These are phyloP conservation scores for Calliopum simillimum DNA, from an alignment of 2,888 invertebrate genomes.

Conservation along the genomic window DNA sequence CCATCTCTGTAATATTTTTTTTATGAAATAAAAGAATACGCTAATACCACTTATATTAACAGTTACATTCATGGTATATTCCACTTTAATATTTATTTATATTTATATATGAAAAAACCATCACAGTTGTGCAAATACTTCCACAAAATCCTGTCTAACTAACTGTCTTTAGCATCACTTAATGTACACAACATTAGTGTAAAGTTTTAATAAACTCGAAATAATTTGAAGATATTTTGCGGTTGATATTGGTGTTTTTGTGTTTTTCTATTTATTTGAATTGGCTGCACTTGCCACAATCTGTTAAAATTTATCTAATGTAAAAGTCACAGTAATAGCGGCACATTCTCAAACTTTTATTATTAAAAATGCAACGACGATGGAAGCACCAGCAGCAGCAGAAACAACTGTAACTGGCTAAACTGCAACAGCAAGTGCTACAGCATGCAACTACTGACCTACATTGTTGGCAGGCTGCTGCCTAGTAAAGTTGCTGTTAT, in stretches of 20 bases:
- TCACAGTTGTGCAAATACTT: too few relatives aligned
- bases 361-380: slow-evolving; percentile 28
- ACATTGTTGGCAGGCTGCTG: slow-evolving; percentile 34
- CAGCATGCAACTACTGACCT: slow-evolving; percentile 40
- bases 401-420: slow-evolving; percentile 18
- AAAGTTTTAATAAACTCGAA: too few relatives aligned
- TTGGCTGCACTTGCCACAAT: background rate
- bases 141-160: too few relatives aligned
- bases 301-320: background rate
- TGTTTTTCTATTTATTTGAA: background rate
- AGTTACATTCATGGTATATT: too few relatives aligned
- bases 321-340: slow-evolving; percentile 13
- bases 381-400: background rate
- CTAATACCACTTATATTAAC: too few relatives aligned
- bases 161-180: too few relatives aligned
- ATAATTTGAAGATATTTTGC: background rate
- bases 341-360: slow-evolving; percentile 1
- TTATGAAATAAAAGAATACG: too few relatives aligned
- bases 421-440: slow-evolving; percentile 19
- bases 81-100: too few relatives aligned
- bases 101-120: too few relatives aligned
- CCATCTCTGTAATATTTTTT: too few relatives aligned
- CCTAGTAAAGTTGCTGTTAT: slow-evolving; percentile 36
- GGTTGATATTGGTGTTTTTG: background rate
- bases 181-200: too few relatives aligned